Base-by-base conservation (phyloP, 2,797 vertebrate species). In the Eupleurogrammus muticus region DNA sequence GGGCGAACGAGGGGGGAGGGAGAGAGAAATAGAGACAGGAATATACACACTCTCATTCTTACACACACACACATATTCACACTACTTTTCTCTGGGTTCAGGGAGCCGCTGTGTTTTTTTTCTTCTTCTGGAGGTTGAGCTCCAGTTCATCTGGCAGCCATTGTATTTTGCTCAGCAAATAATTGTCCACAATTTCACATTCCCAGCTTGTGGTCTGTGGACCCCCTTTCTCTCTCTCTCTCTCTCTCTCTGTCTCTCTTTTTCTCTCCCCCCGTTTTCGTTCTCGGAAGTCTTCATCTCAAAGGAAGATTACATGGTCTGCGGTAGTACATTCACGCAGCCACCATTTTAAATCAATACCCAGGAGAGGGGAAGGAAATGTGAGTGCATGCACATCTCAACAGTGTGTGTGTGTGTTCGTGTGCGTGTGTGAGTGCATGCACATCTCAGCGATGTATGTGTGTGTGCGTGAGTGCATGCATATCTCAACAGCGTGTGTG, bases 141-240 rank as follows among this genome's bases (percentile, higher is more conserved):
- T 92, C 87, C 90, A 93, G 92, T 94, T 95, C 92, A 94, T 93
- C 92, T 94, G 94, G 92, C 93, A 93, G 90, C 81, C 92, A 93
- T 94, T 95, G 90, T 92, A 91, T 95, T 94, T 93, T 92, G 92
- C 92, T 92, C 93, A 93, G 94, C 92, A 92, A 95, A 94, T 94
- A 95, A 94, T 94, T 92, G 92, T 93, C 90, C 90, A 89, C 90
- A 92, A 92, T 93, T 93, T 92, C 89, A 90, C 92, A 90, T 92
- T 92, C 92, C 87, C 92, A 91, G 91, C 91, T 92, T 93, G 92
- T 89, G 91, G 90, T 91, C 92, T 88, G 89, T 83, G 82, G 84
- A 90, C 77, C 88, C 85, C 83, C 81, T 85, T 87, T 80, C 72
- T 67, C 64, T 28, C 28, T 28, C 28, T 28, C 28, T 28, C 28